A percentile compares a stretch with the other conserved stretches of the same genome.
These are phyloP conservation scores for Syngnathus acus DNA, from an alignment of 2,797 vertebrate genomes.

Conservation along the genomic window DNA sequence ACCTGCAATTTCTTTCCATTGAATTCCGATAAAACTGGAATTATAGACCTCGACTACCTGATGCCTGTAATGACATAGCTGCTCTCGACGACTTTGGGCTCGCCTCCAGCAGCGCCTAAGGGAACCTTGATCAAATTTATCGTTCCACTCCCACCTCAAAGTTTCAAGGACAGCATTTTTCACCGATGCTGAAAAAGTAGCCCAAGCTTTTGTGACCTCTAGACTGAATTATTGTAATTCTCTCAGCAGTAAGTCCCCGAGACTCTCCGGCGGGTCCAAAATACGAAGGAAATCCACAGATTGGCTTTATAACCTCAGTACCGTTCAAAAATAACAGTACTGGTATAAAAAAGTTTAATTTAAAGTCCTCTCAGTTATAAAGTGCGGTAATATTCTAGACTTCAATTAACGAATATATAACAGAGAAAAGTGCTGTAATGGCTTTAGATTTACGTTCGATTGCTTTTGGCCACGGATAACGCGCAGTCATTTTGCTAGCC, in stretches of 20 bases:
- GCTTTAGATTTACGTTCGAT: constrained; percentile 35
- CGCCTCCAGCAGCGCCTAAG: not conserved
- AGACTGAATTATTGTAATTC: not conserved
- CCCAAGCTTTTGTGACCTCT: not conserved
- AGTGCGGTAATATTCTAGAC: not conserved
- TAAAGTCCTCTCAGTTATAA: not conserved
- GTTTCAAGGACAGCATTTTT: not conserved
- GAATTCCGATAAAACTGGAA: not conserved
- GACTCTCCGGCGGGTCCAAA: not conserved
- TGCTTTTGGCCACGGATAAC: constrained; percentile 15
- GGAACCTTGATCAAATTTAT: constrained; percentile 1
- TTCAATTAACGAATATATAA: not conserved
- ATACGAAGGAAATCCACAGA: not conserved
- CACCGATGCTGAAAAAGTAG: not conserved
- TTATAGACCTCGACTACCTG: not conserved
- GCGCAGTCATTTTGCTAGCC: constrained; percentile 10
- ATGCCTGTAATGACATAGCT: not conserved
- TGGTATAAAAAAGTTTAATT: not conserved
- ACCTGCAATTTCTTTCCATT: not conserved
- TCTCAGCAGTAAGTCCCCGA: not conserved
- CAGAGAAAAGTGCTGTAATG: not conserved
- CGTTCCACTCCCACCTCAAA: not conserved
- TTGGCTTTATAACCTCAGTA: not conserved
- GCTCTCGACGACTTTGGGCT: not conserved
- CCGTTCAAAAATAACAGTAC: not conserved